Evolutionary conservation across 2,888 invertebrate genomes (phyloP).

Genomic region (Nephrotoma appendiculata): DNA sequence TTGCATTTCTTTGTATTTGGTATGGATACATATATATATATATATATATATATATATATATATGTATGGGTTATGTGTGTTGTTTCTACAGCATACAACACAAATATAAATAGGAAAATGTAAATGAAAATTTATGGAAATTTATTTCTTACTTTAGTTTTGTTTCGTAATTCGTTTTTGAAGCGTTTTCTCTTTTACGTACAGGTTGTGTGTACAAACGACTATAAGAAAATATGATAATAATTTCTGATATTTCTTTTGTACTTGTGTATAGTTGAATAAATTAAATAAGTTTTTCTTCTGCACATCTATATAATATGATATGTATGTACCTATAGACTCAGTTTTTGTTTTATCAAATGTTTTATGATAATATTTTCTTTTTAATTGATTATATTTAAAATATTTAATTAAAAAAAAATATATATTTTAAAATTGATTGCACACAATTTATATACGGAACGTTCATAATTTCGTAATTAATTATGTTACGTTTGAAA

Average conservation of each 20-base stretch:
- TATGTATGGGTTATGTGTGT: not conserved
- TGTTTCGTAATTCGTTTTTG: not conserved
- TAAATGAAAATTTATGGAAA: not conserved
- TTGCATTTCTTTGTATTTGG: not conserved
- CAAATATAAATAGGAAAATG: not conserved
- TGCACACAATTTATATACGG: too few species aligned
- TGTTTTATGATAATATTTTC: not conserved
- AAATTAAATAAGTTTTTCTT: not conserved
- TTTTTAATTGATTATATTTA: not conserved
- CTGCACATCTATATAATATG: not conserved
- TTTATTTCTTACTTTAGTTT: not conserved
- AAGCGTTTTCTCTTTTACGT: not conserved
- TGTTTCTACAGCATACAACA: not conserved
- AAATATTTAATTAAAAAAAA: not conserved
- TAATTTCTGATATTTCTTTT: not conserved
- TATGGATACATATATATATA: not conserved
- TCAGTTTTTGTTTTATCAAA: not conserved
- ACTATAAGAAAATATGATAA: not conserved
- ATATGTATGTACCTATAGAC: too few species aligned
- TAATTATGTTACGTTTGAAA: not conserved
- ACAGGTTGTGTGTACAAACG: not conserved
- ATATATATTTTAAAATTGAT: not conserved
- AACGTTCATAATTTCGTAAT: not conserved
- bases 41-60: not conserved
- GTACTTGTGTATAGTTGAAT: not conserved